Base-by-base conservation (phyloP, 2,113 vertebrate genomes). In the Embiotoca jacksoni region DNA sequence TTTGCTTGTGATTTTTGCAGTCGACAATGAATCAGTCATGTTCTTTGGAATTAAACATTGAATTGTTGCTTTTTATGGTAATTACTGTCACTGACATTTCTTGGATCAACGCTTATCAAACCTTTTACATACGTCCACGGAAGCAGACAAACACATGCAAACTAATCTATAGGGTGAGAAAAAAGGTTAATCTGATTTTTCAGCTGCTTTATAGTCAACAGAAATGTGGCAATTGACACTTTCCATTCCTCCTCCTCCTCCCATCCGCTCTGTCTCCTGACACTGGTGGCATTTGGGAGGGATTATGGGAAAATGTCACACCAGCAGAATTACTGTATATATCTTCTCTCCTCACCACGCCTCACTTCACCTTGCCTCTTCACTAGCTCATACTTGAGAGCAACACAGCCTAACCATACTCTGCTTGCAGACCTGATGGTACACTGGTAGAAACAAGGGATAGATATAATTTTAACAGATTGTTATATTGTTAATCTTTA, bases 301-400 rank as follows among this genome's bases (percentile, higher is more conserved):
- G 92, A 93, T 94, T 93, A 93, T 80, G 63, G 66, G 86, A 91
- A 93, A 91, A 86, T 92, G 85, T 91, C 87, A 89, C 83, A 82
- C 78, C 88, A 91, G 91, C 92, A 85, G 86, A 92, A 91, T 89
- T 82, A 87, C 84, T 82, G 84, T 92, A 83, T 92, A 83, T 91
- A 81, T 91, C 72, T 84, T 55, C 58, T 77, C 57, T 76, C 56
- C 50, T 73, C 67, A 52, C 69, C 61, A 59, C 33, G 55, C 80
- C 64, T 85, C 80, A 69, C 69, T 80, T 84, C 73, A 66, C 71
- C 74, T 75, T 62, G 1, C 50, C 78, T 85, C 69, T 59, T 70
- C 72, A 69, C 57, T 41, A 36, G 60, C 65, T 71, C 39, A 53
- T 41, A 63, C 73, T 75, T 84, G 66, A 61, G 60, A 57, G 31